These are phyloP conservation scores for Tapirus indicus DNA, from an alignment of 2,797 vertebrate genomes.

Conservation along the genomic window DNA sequence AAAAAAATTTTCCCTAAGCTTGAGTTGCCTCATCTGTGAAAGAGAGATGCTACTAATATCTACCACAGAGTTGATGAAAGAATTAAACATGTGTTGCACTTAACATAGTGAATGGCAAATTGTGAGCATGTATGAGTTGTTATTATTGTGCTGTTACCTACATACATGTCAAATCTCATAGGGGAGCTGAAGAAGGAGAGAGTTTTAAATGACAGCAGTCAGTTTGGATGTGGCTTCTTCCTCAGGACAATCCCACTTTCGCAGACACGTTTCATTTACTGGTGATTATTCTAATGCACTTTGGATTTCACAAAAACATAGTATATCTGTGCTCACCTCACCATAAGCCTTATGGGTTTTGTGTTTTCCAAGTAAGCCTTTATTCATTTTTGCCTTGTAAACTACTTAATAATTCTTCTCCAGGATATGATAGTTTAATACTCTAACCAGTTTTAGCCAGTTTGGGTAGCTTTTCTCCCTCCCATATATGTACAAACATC, in stretches of 20 bases:
- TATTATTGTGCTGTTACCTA: not conserved
- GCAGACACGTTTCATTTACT: not conserved
- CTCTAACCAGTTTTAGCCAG: not conserved
- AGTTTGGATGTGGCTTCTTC: not conserved
- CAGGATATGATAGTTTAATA: not conserved
- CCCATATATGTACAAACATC: not conserved
- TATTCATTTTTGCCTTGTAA: not conserved
- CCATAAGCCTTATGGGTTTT: not conserved
- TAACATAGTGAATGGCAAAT: not conserved
- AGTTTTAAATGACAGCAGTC: not conserved
- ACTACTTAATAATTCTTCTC: not conserved
- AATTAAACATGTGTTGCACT: not conserved
- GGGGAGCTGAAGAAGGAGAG: not conserved
- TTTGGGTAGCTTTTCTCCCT: not conserved
- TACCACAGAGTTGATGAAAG: not conserved
- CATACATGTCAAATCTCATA: not conserved
- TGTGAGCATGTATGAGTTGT: not conserved
- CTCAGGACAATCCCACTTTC: not conserved
- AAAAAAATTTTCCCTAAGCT: not conserved
- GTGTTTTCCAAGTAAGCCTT: not conserved
- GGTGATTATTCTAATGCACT: not conserved
- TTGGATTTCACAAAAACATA: not conserved
- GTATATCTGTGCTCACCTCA: not conserved
- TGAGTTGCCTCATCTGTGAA: not conserved
- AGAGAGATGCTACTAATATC: not conserved